Percentiles rank a stretch among this genome's conserved stretches.
These are phyloP conservation scores for Anorthoa munda DNA, from an alignment of 2,888 invertebrate species.

Conservation along the genomic window DNA sequence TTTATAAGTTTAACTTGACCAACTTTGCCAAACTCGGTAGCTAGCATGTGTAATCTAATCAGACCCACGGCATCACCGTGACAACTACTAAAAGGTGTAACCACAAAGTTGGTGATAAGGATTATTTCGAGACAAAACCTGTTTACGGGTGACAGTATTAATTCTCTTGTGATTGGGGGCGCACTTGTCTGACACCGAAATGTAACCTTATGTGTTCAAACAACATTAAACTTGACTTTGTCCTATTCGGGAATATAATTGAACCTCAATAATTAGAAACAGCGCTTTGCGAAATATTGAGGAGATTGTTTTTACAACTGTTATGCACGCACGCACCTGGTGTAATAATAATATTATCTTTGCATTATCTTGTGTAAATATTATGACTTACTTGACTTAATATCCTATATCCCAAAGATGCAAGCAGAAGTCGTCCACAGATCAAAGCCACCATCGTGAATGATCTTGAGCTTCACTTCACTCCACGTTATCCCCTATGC, in stretches of 20 bases:
- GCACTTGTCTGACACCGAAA: constrained; percentile 10
- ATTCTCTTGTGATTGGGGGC: constrained; percentile 17
- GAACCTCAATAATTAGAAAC: not conserved
- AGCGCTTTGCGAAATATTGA: not conserved
- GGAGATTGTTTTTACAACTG: not conserved
- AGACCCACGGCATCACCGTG: constrained; percentile 20
- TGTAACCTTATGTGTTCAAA: constrained; percentile 13
- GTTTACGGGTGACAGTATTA: constrained; percentile 25
- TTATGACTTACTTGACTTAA: too few species aligned
- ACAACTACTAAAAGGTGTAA: constrained; percentile 15
- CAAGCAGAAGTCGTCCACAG: too few species aligned
- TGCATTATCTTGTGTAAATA: too few species aligned
- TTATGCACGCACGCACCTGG: not conserved
- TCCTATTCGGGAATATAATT: constrained; percentile 20
- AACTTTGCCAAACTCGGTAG: too few species aligned
- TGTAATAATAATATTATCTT: too few species aligned
- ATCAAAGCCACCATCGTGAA: too few species aligned
- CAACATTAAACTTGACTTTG: constrained; percentile 26
- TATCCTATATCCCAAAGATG: too few species aligned
- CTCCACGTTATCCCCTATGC: too few species aligned
- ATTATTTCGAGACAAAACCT: constrained; percentile 16
- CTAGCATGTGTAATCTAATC: constrained; percentile 24
- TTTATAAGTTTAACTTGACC: too few species aligned
- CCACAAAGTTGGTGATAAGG: constrained; percentile 13
- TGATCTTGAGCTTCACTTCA: too few species aligned